Evolutionary conservation across 2,888 invertebrate species (phyloP).

Genomic region (Nesidiocoris tenuis): DNA sequence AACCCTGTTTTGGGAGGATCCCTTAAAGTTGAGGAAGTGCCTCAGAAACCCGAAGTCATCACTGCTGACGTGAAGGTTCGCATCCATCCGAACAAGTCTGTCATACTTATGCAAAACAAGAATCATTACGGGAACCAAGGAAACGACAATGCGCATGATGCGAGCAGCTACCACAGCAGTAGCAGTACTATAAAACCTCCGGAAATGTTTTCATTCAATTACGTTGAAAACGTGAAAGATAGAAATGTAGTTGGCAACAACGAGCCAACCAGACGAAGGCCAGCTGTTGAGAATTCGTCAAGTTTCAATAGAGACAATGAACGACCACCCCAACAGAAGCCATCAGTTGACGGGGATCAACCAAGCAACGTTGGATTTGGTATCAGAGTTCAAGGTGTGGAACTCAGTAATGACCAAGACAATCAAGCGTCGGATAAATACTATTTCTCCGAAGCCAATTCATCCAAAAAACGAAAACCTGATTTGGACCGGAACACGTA

Average conservation of each 20-base stretch:
- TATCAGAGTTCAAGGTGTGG: neutral
- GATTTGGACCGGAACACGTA: neutral
- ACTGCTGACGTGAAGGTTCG: conserved; percentile 50
- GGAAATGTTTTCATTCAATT: neutral
- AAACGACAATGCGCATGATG: neutral
- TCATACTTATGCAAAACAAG: neutral
- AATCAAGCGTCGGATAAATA: neutral
- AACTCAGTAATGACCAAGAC: neutral
- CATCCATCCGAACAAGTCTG: too few relatives aligned
- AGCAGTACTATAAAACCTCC: neutral
- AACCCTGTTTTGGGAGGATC: conserved; percentile 49
- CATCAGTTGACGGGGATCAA: conserved; percentile 46
- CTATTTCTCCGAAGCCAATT: neutral
- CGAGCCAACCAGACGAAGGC: conserved; percentile 47
- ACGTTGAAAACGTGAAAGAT: neutral
- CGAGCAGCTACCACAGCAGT: neutral
- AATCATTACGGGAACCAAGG: neutral
- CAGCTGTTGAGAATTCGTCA: conserved; percentile 49
- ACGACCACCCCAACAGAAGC: neutral
- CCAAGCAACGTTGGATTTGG: conserved; percentile 21
- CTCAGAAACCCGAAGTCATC: conserved; percentile 50
- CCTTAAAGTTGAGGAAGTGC: conserved; percentile 49
- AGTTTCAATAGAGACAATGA: neutral
- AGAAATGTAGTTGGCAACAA: neutral
- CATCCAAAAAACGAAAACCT: neutral